Percentiles rank a stretch among this genome's conserved stretches.
These are phyloP conservation scores for Conchocele bisecta DNA, from an alignment of 2,888 invertebrate species.

Conservation along the genomic window DNA sequence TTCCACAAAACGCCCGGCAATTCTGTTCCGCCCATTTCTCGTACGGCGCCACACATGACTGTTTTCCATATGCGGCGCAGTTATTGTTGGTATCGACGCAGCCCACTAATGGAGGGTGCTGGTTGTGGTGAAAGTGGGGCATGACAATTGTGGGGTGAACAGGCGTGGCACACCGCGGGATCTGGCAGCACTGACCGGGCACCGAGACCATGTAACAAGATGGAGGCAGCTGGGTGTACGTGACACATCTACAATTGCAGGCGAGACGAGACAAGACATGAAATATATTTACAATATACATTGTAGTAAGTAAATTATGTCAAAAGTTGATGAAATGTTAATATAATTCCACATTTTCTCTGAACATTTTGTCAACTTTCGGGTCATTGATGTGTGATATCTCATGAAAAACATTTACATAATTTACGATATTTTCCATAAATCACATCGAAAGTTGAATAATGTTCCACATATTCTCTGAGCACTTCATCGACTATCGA, in stretches of 20 bases:
- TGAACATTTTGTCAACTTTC: too few species aligned
- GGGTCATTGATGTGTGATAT: too few species aligned
- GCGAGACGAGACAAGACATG: not conserved
- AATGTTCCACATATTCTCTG: too few species aligned
- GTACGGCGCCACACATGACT: constrained; percentile 57
- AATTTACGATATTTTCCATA: too few species aligned
- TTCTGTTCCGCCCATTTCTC: constrained; percentile 65
- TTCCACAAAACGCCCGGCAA: constrained; percentile 64
- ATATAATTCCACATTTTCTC: too few species aligned
- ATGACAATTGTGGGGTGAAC: constrained; percentile 15
- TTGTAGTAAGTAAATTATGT: too few species aligned
- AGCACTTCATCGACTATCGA: too few species aligned
- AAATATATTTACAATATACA: too few species aligned
- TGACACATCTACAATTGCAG: constrained; percentile 67
- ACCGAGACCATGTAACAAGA: constrained; percentile 57
- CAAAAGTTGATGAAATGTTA: too few species aligned
- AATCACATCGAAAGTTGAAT: too few species aligned
- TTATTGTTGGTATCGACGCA: constrained; percentile 63
- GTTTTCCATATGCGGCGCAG: constrained; percentile 61
- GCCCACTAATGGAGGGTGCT: constrained; percentile 26
- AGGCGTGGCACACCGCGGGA: constrained; percentile 48
- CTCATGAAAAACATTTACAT: too few species aligned
- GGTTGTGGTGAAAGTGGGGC: constrained; percentile 33
- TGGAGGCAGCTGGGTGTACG: constrained; percentile 60
- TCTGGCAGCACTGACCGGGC: constrained; percentile 65